These are phyloP conservation scores for Chondrilla cf. caribensis DNA, from an alignment of 37 sponge, comb jelly and placozoan species.

Conservation along the genomic window DNA sequence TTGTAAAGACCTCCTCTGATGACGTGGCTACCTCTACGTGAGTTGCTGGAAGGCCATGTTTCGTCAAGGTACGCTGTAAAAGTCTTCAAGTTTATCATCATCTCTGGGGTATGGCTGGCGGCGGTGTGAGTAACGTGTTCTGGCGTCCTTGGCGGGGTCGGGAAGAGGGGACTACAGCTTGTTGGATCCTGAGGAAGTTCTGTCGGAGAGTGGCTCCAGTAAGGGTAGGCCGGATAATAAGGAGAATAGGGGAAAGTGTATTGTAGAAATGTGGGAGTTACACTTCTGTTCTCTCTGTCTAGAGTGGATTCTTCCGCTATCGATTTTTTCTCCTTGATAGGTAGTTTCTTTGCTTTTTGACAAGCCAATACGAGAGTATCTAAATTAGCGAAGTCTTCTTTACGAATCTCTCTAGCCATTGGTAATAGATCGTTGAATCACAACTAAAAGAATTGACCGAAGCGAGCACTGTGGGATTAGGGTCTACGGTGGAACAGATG, in stretches of 20 bases:
- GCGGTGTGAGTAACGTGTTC: background rate
- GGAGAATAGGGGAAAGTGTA: background rate
- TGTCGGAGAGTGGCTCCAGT: background rate
- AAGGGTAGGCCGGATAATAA: background rate
- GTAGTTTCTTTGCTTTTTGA: slow-evolving; percentile 32
- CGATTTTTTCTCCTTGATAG: background rate
- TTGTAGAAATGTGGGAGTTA: background rate
- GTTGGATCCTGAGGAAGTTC: background rate
- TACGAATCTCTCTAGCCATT: no score
- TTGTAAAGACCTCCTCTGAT: slow-evolving; percentile 39
- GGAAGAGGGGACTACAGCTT: background rate
- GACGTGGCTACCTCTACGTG: slow-evolving; percentile 28
- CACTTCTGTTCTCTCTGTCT: background rate
- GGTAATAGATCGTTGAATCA: no score
- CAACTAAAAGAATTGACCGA: no score
- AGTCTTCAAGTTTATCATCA: background rate
- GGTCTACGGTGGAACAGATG: no score
- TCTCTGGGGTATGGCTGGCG: background rate
- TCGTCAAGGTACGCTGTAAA: slow-evolving; percentile 34
- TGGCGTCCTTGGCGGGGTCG: background rate
- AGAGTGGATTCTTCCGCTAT: background rate
- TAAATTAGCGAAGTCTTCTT: background rate
- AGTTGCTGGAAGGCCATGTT: slow-evolving; percentile 39
- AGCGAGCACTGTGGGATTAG: no score
- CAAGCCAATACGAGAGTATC: slow-evolving; percentile 35